A percentile compares a stretch with the other conserved stretches of the same genome.
These are phyloP conservation scores for Polyommatus iphigenia DNA, from an alignment of 2,888 invertebrate genomes.

Conservation along the genomic window DNA sequence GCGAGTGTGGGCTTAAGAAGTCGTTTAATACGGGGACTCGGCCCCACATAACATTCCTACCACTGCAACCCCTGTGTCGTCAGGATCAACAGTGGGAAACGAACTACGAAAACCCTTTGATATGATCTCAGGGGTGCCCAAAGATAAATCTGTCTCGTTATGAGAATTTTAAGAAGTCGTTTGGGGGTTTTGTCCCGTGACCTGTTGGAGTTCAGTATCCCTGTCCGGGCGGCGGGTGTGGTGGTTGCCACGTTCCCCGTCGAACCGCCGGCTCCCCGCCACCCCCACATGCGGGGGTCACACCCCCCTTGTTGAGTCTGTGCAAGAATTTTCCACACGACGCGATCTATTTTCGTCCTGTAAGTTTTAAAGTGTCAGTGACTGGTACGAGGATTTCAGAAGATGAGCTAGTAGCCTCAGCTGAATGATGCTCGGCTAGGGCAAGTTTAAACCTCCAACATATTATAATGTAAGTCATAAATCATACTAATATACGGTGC, in stretches of 20 bases:
- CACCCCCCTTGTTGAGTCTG: slow-evolving; percentile 14
- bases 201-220: background rate
- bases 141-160: too few species aligned
- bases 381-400: slow-evolving; percentile 40
- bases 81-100: too few species aligned
- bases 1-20: too few species aligned
- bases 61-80: too few species aligned
- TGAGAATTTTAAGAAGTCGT: too few species aligned
- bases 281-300: background rate
- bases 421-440: too few species aligned
- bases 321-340: slow-evolving; percentile 20
- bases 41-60: too few species aligned
- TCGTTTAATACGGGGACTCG: too few species aligned
- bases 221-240: background rate
- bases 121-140: too few species aligned
- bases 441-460: too few species aligned
- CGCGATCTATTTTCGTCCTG: slow-evolving; percentile 3
- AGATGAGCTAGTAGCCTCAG: background rate
- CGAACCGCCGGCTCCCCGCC: background rate
- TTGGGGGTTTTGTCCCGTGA: background rate
- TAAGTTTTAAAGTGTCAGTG: slow-evolving; percentile 37
- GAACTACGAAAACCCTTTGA: too few species aligned
- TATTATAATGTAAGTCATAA: too few species aligned
- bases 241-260: background rate
- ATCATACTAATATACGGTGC: background rate